Base-by-base conservation (phyloP, 1,140 invertebrate genomes). In the Littorina saxatilis region DNA sequence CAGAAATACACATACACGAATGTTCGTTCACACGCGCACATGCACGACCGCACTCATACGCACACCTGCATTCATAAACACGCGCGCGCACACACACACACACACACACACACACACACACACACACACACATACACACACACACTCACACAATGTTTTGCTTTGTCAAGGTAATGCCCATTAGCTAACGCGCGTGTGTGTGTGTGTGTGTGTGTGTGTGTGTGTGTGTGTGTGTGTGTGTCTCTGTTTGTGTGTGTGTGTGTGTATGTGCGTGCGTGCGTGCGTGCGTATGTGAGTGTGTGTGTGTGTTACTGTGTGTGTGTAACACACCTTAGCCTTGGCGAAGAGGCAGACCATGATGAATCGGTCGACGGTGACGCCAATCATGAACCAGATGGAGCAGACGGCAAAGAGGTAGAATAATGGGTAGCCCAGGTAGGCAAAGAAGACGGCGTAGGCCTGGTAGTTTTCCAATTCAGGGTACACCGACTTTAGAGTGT, bases 331-430 rank as follows among this genome's bases (percentile, higher is more conserved):
- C 85, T 88, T 90, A 39, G 88, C 83, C 40, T 84, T 80, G 29
- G 66, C 82, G 40, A 90, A 83, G 85, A 88, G 88, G 80, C 87
- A 88, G 3, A 90, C 87, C 73, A 86, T 85, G 17, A 90, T 88
- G 83, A 88, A 90, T n/a, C 88, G 77, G 81, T 90, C 88, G 0
- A 88, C 84, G 1, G 86, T 88, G 23, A 90, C 86, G 13, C 88
- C 88, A 0, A 90, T 87, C 5, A 86, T 90, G 79, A 88, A 84
- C 88, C 88, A 90, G 52, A 90, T 87, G 78, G 87, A 88, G 39
- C 80, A 84, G 23, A 87, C 80, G 1, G 88, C 84, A 3, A 83
- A 81, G 32, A 90, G 77, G 79, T 85, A 88, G 63, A 87, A 85
- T 27, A 88, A 35, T 4, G 88, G 88, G 70, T 85, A 88, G 2